A percentile compares a stretch with the other conserved stretches of the same genome.
Evolutionary conservation across 1,140 invertebrate genomes (phyloP).

Genomic region (Heliconius hewitsoni): DNA sequence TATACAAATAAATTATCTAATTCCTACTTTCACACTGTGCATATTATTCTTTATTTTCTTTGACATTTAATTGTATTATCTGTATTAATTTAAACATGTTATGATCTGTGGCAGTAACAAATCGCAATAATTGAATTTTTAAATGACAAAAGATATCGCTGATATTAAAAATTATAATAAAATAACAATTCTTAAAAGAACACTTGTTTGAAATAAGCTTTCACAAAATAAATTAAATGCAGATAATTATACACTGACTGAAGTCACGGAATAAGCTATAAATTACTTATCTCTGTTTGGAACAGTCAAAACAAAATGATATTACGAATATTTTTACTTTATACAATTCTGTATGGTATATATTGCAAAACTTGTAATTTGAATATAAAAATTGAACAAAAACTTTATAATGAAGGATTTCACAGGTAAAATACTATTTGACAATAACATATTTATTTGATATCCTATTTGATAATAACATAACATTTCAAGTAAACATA

Average conservation of each 20-base stretch:
- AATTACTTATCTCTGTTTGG: neutral
- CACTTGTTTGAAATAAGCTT: neutral
- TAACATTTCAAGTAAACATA: neutral
- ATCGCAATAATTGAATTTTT: too few species aligned
- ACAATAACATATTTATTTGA: neutral
- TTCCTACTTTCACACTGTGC: neutral
- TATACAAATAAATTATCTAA: neutral
- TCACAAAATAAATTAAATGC: neutral
- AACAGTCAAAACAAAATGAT: neutral
- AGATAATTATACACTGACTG: neutral
- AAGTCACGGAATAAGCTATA: neutral
- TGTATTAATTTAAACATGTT: neutral
- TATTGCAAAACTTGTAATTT: slow-evolving; percentile 53
- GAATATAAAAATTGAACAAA: slow-evolving; percentile 56
- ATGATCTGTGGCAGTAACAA: neutral
- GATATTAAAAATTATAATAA: neutral
- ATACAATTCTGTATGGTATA: neutral
- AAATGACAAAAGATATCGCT: neutral
- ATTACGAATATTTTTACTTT: neutral
- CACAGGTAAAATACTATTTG: slow-evolving; percentile 52
- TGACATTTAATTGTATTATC: neutral
- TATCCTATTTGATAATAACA: neutral
- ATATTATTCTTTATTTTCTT: neutral
- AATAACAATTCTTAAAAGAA: neutral
- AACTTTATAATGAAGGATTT: slow-evolving; percentile 60